Conservation (phyloP, 2,797 vertebrate genomes). For the Cercopithecus mitis region DNA sequence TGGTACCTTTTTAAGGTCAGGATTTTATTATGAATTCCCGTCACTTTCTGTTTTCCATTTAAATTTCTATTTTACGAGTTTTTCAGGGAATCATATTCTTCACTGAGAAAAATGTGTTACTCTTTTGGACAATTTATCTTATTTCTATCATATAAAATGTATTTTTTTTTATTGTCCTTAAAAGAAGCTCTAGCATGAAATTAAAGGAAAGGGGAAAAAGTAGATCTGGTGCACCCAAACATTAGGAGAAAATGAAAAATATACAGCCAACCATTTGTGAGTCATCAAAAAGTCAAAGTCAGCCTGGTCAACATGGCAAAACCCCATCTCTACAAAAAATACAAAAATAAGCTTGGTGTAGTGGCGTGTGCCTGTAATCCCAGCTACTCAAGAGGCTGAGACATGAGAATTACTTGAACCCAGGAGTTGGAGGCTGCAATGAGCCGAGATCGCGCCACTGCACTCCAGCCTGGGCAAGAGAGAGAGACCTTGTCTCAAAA, state of each 20-base stretch:
- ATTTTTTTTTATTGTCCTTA: background rate
- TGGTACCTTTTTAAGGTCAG: background rate
- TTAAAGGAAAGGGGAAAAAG: background rate
- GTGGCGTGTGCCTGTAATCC: background rate
- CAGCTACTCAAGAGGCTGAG: background rate
- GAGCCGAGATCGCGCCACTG: background rate
- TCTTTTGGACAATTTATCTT: background rate
- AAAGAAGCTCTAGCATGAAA: background rate
- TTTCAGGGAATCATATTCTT: slow-evolving; percentile 36
- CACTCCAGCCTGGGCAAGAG: background rate
- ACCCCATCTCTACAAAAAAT: background rate
- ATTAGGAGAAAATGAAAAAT: slow-evolving; percentile 3
- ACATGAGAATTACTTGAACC: background rate
- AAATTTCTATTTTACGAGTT: background rate
- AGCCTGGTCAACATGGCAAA: background rate
- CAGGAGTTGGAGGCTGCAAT: background rate
- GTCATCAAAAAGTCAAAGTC: background rate
- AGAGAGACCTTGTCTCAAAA: background rate
- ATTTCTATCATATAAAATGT: background rate
- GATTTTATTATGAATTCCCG: background rate
- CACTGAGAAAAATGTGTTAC: background rate
- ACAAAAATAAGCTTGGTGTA: background rate
- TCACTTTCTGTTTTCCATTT: background rate
- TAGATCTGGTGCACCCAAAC: background rate
- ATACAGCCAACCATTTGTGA: background rate